Conservation (phyloP, 2,113 vertebrate species). For the Panthera uncia region DNA sequence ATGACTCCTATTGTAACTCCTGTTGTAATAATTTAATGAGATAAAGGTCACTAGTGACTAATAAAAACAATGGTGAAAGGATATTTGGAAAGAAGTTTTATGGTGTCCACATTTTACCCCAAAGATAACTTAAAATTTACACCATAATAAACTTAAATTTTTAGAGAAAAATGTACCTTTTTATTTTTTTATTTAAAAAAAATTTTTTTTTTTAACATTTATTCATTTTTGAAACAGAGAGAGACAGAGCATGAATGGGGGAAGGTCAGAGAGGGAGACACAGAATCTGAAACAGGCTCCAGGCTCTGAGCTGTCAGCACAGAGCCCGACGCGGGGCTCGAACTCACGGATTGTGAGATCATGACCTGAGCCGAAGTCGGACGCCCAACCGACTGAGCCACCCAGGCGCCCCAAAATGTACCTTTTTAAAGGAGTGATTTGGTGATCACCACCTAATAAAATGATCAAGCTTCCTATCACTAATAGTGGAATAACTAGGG, state of each 20-base stretch:
- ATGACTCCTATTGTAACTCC: background rate
- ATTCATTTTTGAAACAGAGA: too few relatives aligned
- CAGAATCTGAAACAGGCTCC: too few relatives aligned
- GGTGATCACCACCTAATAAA: background rate
- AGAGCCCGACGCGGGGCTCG: too few relatives aligned
- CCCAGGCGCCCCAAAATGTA: background rate
- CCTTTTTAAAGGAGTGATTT: background rate
- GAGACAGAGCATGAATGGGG: too few relatives aligned
- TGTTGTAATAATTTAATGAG: background rate
- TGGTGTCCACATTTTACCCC: background rate
- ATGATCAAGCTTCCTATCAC: background rate
- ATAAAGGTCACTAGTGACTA: background rate
- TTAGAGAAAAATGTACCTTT: background rate
- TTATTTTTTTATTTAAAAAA: background rate
- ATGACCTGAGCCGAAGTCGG: too few relatives aligned
- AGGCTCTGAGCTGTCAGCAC: too few relatives aligned
- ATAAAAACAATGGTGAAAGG: background rate
- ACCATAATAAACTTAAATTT: background rate
- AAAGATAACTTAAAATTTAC: background rate
- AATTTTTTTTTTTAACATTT: too few relatives aligned
- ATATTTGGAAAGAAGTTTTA: background rate
- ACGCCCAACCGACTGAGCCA: too few relatives aligned
- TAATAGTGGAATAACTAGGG: background rate
- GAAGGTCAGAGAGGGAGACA: too few relatives aligned
- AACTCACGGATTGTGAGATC: too few relatives aligned